Evolutionary conservation across 2,888 invertebrate species (phyloP).

Genomic region (Acanthosepion lycidas): DNA sequence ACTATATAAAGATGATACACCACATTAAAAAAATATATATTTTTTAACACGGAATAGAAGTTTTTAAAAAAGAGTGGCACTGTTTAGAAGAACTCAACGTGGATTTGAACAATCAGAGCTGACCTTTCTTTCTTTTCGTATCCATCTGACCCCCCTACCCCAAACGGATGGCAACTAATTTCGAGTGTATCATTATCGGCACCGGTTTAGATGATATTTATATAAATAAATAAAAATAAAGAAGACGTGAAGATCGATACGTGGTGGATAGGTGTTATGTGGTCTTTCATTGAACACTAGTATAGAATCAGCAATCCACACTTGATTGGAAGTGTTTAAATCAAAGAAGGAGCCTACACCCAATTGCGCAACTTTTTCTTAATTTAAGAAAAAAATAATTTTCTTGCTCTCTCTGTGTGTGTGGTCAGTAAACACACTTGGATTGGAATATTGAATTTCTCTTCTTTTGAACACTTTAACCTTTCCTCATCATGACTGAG

Average conservation of each 20-base stretch:
- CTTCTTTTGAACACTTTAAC: neutral
- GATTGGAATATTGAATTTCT: neutral
- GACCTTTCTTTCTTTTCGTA: neutral
- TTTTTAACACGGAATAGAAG: neutral
- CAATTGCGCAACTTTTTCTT: neutral
- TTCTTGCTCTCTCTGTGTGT: neutral
- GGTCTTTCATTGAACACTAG: neutral
- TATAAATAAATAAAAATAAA: neutral
- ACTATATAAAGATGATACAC: too few species aligned
- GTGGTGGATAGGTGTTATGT: neutral
- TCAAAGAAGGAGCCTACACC: neutral
- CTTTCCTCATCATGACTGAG: slow-evolving; percentile 59
- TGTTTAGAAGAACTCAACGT: neutral
- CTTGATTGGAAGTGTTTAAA: neutral
- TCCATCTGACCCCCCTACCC: neutral
- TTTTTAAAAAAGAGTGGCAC: neutral
- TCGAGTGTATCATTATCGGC: neutral
- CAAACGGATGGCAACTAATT: neutral
- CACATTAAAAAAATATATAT: neutral
- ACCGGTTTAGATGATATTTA: neutral
- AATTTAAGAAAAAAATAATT: neutral
- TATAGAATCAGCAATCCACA: neutral
- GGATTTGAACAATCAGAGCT: neutral
- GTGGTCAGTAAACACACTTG: neutral
- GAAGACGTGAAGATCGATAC: neutral